Evolutionary conservation across 2,888 invertebrate genomes (phyloP).

Genomic region (Drosophila anomalipes): DNA sequence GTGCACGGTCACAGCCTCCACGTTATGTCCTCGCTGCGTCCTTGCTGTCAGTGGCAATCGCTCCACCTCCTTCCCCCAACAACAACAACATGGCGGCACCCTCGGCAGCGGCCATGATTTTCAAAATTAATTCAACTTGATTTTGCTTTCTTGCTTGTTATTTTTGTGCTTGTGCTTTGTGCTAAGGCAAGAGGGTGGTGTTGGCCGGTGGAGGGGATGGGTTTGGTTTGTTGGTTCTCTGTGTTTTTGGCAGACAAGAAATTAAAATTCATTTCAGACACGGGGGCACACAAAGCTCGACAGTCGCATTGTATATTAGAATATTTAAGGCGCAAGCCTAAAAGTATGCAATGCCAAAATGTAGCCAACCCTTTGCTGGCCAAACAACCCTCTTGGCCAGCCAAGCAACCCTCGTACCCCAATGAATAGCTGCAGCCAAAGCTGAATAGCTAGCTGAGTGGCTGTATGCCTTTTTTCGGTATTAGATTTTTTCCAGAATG

Average conservation of each 20-base stretch:
- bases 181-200: slow-evolving; percentile 4
- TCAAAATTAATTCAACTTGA: slow-evolving; percentile 82
- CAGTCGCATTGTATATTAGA: slow-evolving; percentile 60
- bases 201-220: background rate
- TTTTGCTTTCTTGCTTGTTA: slow-evolving; percentile 78
- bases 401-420: slow-evolving; percentile 50
- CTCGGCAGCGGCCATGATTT: slow-evolving; percentile 80
- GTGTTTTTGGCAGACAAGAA: slow-evolving; percentile 70
- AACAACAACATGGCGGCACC: slow-evolving; percentile 49
- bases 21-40: slow-evolving; percentile 47
- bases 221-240: slow-evolving; percentile 18
- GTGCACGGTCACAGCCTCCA: slow-evolving; percentile 45
- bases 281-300: slow-evolving; percentile 27
- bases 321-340: slow-evolving; percentile 80
- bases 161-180: slow-evolving; percentile 55
- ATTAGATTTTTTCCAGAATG: slow-evolving; percentile 65
- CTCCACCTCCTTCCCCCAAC: slow-evolving; percentile 24
- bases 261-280: slow-evolving; percentile 82
- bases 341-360: slow-evolving; percentile 71
- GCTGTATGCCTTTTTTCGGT: slow-evolving; percentile 25
- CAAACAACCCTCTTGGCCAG: slow-evolving; percentile 46
- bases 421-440: slow-evolving; percentile 11
- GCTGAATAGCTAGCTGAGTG: slow-evolving; percentile 31
- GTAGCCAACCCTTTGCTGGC: slow-evolving; percentile 44
- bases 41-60: slow-evolving; percentile 71